These are phyloP conservation scores for Malurus leucopterus DNA, from an alignment of 2,797 vertebrate genomes.

Conservation along the genomic window DNA sequence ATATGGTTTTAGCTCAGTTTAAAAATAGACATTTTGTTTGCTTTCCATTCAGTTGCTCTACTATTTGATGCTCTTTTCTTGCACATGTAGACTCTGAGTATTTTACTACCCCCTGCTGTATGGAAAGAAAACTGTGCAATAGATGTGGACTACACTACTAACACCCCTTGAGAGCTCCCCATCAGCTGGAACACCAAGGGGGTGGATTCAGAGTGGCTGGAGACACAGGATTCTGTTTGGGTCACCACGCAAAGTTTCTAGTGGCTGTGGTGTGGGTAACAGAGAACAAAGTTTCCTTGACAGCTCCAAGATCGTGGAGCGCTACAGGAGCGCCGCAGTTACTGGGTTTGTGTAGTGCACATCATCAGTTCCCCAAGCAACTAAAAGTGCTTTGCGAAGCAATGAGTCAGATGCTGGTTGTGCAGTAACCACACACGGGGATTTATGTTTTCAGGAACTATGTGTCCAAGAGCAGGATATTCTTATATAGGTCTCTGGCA, in stretches of 20 bases:
- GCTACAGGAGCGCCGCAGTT: neutral
- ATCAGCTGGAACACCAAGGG: neutral
- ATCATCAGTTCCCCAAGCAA: slow-evolving; percentile 44
- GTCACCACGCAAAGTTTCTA: neutral
- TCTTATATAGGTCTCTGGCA: slow-evolving; percentile 31
- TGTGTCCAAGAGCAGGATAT: slow-evolving; percentile 23
- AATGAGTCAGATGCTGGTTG: slow-evolving; percentile 46
- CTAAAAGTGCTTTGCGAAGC: slow-evolving; percentile 51
- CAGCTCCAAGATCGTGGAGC: neutral
- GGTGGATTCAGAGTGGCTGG: neutral
- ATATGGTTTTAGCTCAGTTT: slow-evolving; percentile 31
- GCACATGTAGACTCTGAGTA: slow-evolving; percentile 27
- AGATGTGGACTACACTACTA: neutral
- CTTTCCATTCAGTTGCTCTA: slow-evolving; percentile 6
- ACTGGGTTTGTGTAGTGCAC: neutral
- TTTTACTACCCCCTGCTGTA: slow-evolving; percentile 59
- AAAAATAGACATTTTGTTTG: slow-evolving; percentile 59
- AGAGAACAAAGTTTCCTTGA: neutral
- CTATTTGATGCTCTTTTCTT: neutral
- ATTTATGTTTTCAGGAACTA: slow-evolving; percentile 38
- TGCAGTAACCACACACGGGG: slow-evolving; percentile 41
- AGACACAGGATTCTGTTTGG: neutral
- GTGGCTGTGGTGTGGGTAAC: neutral
- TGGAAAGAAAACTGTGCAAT: slow-evolving; percentile 22
- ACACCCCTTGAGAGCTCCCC: neutral